Conservation (phyloP, 2,797 vertebrate genomes). For the Tragopan temminckii region DNA sequence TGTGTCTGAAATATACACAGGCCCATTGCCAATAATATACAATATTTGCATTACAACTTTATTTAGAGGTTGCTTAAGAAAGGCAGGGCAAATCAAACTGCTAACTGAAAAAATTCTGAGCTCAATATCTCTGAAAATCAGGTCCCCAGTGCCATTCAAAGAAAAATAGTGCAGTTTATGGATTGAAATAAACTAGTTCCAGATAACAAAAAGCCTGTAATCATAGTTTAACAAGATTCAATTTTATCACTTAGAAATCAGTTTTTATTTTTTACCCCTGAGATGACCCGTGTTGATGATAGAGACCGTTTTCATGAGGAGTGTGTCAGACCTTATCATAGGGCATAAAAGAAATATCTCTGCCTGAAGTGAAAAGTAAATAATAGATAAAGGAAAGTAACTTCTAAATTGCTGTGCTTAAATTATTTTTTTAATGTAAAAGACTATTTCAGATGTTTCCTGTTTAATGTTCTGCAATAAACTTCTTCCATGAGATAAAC, state of each 20-base stretch:
- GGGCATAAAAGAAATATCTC: not conserved
- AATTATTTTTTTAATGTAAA: not conserved
- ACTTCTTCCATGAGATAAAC: slow-evolving; percentile 76
- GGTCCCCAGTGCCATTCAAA: not conserved
- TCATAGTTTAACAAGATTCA: not conserved
- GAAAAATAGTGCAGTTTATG: not conserved
- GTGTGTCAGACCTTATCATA: not conserved
- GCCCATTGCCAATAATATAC: fast-evolving
- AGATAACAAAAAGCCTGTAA: not conserved
- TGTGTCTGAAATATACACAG: not conserved
- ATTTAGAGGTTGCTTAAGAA: not conserved
- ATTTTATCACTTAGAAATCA: not conserved
- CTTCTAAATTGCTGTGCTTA: not conserved
- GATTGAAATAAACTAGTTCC: not conserved
- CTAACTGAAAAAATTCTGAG: not conserved
- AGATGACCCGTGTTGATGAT: not conserved
- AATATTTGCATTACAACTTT: not conserved
- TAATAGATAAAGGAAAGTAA: not conserved
- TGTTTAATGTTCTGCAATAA: slow-evolving; percentile 52
- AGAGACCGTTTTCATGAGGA: not conserved
- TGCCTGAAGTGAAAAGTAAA: not conserved
- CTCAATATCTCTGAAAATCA: not conserved
- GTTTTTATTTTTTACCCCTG: not conserved
- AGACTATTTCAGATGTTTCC: not conserved
- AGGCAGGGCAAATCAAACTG: not conserved